Evolutionary conservation across 2,888 invertebrate genomes (phyloP), one percentile per base, ranked within the genome.

Genomic region (Hecatera dysodea): DNA sequence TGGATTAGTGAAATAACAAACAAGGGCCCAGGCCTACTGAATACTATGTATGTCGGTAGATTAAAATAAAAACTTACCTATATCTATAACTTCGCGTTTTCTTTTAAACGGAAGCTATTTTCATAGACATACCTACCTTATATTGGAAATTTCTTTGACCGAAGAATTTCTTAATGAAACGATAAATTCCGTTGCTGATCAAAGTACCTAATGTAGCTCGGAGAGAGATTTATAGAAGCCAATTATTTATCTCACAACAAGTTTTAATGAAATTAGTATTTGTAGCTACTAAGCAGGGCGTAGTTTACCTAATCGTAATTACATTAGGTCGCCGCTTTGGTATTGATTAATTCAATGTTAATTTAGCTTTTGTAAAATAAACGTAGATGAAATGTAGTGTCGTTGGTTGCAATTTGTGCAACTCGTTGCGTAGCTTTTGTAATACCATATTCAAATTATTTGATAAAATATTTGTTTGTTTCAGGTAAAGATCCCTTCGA

Each of bases 131-230:
- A 76, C 68, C 63, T 80, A 76, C 65, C 64, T 78, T 78, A 81
- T 82, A 86, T 84, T 74, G 77, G 80, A 87, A 83, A 85, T 88
- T 87, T 85, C 82, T 87, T 84, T 77, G 78, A 76, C 75, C 77
- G 60, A 87, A 87, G 88, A 89, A 90, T 90, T 88, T 87, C 77
- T 82, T 88, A 88, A 90, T 88, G 86, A 90, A 89, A 88, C 86
- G 83, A 87, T 88, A 87, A 89, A 90, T 89, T 88, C 86, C 85
- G 63, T 72, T 72, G 75, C 86, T 86, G 87, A 89, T 87, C 87
- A 87, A 88, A 88, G 87, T 74, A 33, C 33, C 33, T 33, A 75
- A 85, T 82, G 75, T 76, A 80, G 76, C 59, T 76, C 66, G 72
- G 59, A 50, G 75, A 77, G 78, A 81, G 82, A 85, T 83, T 82